Base-by-base conservation (phyloP, 2,888 invertebrate species). In the Agrotis exclamationis region DNA sequence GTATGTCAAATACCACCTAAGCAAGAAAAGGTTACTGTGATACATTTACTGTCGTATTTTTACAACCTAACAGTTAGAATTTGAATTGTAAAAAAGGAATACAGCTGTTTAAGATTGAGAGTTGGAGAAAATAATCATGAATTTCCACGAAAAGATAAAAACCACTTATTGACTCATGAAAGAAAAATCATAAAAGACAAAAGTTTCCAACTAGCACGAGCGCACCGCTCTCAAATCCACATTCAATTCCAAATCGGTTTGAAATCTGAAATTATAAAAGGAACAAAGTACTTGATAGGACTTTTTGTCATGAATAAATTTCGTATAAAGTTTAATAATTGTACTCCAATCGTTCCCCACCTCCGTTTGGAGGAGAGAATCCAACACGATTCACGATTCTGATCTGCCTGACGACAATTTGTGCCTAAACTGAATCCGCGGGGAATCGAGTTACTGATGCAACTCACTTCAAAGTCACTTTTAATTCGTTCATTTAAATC, bases 391-490 rank as follows among this genome's bases (percentile, higher is more conserved):
- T 82, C 80, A 68, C 70, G 80, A 82, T 79, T 82, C 71, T 70
- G 67, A 70, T 63, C 73, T 79, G 79, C 58, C 80, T 70, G 75
- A 67, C 85, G 75, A 79, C 86, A 84, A 86, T 87, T 88, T 82
- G 80, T 80, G 76, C 74, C 82, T 78, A 83, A 83, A 89, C 86
- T 86, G 82, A 74, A 85, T 85, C 79, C 83, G 56, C 57, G 54
- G 57, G 65, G 80, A 73, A 81, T 81, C 70, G 57, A 76, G 65
- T 80, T 82, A 85, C 72, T 57, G 59, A 4, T 48, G 65, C 18
- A 84, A 80, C 79, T 85, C 83, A 62, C 74, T 60, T 53, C 66
- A 70, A 80, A 74, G 57, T 76, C 85, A 54, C 77, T 79, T 84
- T 71, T 73, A 72, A 74, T 77, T 73, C 56, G 56, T 63, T 66